phyloP scores from a whole-genome alignment of 92 coral and sea anemone genomes.

The Zoanthus sansibaricus region DNA sequence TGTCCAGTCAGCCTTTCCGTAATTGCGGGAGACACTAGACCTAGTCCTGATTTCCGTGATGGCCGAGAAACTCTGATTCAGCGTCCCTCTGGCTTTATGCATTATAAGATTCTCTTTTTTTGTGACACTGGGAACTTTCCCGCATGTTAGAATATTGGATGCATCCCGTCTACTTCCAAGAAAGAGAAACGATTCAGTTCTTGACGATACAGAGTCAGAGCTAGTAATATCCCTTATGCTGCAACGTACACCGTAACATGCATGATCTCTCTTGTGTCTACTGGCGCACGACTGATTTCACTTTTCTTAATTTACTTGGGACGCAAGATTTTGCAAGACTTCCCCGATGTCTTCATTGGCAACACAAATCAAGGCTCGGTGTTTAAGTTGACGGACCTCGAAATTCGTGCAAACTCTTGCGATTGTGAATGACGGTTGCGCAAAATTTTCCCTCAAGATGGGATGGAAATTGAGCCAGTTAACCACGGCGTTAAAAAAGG shows the following conservation, averaged over 20 bases:
- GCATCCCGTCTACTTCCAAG: not conserved
- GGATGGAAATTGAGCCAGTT: no score
- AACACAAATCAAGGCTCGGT: constrained; percentile 32
- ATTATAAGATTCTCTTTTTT: no score
- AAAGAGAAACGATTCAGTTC: not conserved
- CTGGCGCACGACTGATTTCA: not conserved
- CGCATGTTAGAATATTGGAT: not conserved
- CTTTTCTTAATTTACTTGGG: not conserved
- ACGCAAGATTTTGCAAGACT: constrained; percentile 52
- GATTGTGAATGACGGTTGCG: constrained; percentile 55
- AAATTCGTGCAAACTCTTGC: constrained; percentile 47
- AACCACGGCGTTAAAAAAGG: no score
- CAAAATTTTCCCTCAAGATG: constrained; percentile 30
- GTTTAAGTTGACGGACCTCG: not conserved
- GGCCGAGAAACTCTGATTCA: no score
- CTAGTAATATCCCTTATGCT: not conserved
- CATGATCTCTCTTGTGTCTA: not conserved
- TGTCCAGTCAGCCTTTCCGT: no score
- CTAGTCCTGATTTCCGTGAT: no score
- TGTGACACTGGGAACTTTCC: no score
- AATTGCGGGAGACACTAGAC: no score
- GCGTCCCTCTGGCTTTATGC: no score
- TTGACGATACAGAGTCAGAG: not conserved
- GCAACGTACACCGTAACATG: not conserved
- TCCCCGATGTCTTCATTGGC: constrained; percentile 51